phyloP scores from a whole-genome alignment of 2,113 vertebrate species.

The Todiramphus chloris region DNA sequence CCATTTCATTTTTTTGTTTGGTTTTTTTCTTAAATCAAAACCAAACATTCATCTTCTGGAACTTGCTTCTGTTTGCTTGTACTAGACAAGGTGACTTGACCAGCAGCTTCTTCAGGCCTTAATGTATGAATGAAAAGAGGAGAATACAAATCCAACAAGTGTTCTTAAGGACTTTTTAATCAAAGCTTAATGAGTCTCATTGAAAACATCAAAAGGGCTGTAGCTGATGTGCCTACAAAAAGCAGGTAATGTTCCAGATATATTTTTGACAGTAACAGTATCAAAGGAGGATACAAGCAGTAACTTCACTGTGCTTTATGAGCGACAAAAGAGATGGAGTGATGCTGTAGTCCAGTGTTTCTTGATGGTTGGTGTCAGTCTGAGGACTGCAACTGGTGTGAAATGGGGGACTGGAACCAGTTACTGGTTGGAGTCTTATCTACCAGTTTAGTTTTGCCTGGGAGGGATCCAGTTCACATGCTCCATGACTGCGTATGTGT shows the following conservation, averaged over 20 bases:
- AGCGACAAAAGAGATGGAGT: background rate
- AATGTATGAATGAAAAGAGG: background rate
- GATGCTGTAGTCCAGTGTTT: background rate
- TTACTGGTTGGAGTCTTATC: background rate
- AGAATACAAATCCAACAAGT: background rate
- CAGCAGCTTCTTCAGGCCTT: background rate
- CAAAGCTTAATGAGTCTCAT: background rate
- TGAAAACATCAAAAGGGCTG: background rate
- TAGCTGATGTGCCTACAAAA: background rate
- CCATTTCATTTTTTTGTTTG: background rate
- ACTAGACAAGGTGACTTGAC: background rate
- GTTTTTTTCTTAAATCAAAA: background rate
- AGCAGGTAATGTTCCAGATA: background rate
- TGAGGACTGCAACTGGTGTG: background rate
- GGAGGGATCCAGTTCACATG: accelerated
- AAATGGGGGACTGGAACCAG: accelerated
- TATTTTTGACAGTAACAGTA: background rate
- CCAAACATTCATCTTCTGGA: background rate
- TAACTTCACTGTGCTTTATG: accelerated
- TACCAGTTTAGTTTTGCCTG: background rate
- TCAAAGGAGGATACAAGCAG: accelerated
- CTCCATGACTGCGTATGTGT: accelerated
- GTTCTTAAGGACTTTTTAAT: background rate
- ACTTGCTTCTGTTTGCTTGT: background rate
- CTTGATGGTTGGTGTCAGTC: background rate